Percentiles rank a stretch among this genome's conserved stretches.
phyloP scores from a whole-genome alignment of 2,113 vertebrate genomes.

The Catagonus wagneri region DNA sequence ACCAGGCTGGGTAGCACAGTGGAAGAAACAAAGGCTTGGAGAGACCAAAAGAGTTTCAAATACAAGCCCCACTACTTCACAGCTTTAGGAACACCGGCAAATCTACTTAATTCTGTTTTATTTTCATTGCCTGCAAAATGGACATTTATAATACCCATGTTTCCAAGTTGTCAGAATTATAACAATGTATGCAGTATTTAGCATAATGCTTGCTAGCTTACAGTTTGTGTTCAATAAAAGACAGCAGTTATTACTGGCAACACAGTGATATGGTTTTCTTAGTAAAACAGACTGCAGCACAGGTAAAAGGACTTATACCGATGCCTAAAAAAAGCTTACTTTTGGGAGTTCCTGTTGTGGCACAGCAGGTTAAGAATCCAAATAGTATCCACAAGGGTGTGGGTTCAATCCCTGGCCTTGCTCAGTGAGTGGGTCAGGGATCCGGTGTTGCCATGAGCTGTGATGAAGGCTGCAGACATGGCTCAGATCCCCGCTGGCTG shows the following conservation, averaged over 20 bases:
- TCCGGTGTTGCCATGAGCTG: no score
- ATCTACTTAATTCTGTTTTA: neutral
- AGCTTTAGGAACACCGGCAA: neutral
- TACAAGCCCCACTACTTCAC: neutral
- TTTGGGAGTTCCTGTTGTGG: neutral
- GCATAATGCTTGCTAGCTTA: neutral
- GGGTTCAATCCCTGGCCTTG: no score
- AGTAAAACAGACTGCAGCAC: neutral
- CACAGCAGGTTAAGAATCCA: no score
- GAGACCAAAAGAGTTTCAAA: neutral
- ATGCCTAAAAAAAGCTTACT: neutral
- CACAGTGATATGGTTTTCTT: neutral
- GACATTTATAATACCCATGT: neutral
- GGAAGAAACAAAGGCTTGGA: neutral
- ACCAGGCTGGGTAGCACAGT: neutral
- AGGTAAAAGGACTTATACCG: neutral
- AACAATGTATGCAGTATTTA: neutral
- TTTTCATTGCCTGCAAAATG: neutral
- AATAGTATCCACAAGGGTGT: no score
- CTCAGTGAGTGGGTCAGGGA: no score
- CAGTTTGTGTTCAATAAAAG: neutral
- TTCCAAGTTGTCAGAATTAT: neutral
- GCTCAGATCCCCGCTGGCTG: no score
- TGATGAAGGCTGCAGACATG: no score
- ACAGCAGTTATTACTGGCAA: neutral